Evolutionary conservation across 2,113 vertebrate species (phyloP).

Genomic region (Raphicerus campestris): DNA sequence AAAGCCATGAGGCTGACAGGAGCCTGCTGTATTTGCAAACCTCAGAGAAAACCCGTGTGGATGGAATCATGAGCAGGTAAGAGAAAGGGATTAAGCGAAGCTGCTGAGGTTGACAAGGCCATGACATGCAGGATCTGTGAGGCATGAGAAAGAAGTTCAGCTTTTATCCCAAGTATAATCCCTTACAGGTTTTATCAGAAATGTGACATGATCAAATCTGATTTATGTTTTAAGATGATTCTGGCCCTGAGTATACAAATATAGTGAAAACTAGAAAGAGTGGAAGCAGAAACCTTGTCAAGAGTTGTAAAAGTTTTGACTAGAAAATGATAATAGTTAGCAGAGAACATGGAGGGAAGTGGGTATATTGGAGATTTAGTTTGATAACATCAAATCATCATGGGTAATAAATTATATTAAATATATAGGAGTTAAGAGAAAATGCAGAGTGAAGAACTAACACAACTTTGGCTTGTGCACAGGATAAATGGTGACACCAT

Average conservation of each 20-base stretch:
- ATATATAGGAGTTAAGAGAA: neutral
- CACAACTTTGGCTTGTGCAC: neutral
- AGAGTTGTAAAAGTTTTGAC: neutral
- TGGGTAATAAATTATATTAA: neutral
- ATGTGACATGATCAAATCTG: neutral
- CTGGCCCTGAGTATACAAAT: neutral
- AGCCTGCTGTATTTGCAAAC: neutral
- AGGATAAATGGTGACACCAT: neutral
- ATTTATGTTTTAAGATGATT: neutral
- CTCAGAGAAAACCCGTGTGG: neutral
- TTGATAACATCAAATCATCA: neutral
- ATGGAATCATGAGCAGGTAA: neutral
- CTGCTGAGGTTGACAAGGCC: neutral
- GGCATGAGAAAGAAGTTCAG: neutral
- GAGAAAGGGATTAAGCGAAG: neutral
- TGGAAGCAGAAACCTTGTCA: neutral
- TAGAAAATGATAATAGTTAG: neutral
- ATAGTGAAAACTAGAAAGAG: neutral
- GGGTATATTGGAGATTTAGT: neutral
- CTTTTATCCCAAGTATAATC: neutral
- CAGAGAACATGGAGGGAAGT: neutral
- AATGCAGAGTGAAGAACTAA: neutral
- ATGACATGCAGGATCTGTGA: neutral
- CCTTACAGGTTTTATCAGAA: neutral
- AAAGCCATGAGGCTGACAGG: neutral